Evolutionary conservation across 2,888 invertebrate genomes (phyloP).

Genomic region (Conistra vaccinii): DNA sequence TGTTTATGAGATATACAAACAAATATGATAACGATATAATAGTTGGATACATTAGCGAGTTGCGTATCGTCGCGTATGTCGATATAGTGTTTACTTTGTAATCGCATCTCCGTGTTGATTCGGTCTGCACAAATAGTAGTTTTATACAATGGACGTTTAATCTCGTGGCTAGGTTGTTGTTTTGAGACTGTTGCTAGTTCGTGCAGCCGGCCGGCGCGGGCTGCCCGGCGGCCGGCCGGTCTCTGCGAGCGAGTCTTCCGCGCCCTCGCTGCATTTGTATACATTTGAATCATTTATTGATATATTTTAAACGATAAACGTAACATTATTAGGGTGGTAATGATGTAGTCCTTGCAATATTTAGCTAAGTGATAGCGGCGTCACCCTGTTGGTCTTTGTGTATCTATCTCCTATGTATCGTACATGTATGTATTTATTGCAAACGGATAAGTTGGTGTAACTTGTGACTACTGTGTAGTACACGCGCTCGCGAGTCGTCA

Average conservation of each 20-base stretch:
- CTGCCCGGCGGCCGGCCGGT: slow-evolving; percentile 12
- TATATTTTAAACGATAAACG: slow-evolving; percentile 81
- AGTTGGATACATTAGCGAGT: slow-evolving; percentile 74
- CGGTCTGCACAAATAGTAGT: slow-evolving; percentile 84
- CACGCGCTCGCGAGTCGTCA: slow-evolving; percentile 70
- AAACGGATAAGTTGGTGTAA: slow-evolving; percentile 75
- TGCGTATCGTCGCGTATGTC: slow-evolving; percentile 74
- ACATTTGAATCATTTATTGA: slow-evolving; percentile 81
- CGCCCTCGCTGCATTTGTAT: slow-evolving; percentile 79
- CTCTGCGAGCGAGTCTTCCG: slow-evolving; percentile 72
- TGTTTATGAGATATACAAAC: slow-evolving; percentile 68
- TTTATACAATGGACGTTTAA: slow-evolving; percentile 77
- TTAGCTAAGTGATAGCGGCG: slow-evolving; percentile 85
- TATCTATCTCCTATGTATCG: slow-evolving; percentile 76
- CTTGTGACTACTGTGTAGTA: slow-evolving; percentile 84
- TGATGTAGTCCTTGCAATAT: slow-evolving; percentile 88
- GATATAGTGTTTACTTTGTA: slow-evolving; percentile 71
- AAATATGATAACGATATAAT: slow-evolving; percentile 68
- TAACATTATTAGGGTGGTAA: slow-evolving; percentile 84
- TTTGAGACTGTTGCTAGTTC: slow-evolving; percentile 73
- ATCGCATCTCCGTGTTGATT: slow-evolving; percentile 72
- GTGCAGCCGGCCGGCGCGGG: slow-evolving; percentile 38
- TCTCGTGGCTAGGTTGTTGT: slow-evolving; percentile 76
- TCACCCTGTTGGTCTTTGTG: slow-evolving; percentile 79
- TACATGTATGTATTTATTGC: slow-evolving; percentile 81